Conservation (phyloP, 2,113 vertebrate species). For the Ariopsis seemanni region DNA sequence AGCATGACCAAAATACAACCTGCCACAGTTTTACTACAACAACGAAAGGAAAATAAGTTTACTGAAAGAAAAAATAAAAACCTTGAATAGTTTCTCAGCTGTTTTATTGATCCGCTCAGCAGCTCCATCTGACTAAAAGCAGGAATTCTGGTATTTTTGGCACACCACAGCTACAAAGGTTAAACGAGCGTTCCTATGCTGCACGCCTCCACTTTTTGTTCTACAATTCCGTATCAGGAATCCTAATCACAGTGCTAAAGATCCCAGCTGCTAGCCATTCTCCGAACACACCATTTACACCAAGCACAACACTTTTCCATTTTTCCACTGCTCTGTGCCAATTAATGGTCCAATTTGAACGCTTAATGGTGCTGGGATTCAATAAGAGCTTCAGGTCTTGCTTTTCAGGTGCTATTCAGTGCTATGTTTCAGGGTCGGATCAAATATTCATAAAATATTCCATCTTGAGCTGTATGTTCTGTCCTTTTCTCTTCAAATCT, state of each 20-base stretch:
- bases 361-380: not conserved
- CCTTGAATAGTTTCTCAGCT: not conserved
- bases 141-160: not conserved
- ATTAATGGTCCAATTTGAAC: not conserved
- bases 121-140: not conserved
- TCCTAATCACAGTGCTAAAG: conserved; percentile 4
- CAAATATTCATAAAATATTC: not conserved
- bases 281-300: not conserved
- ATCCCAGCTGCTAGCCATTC: not conserved
- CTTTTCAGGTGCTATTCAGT: not conserved
- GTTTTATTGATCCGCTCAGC: not conserved
- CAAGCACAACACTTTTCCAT: not conserved
- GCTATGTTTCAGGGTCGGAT: not conserved
- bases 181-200: not conserved
- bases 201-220: not conserved
- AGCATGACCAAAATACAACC: not conserved
- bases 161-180: not conserved
- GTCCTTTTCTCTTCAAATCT: not conserved
- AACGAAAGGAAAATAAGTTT: not conserved
- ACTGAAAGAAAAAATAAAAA: not conserved
- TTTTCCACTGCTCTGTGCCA: not conserved
- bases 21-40: not conserved
- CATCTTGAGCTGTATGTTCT: not conserved
- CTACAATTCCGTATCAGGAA: conserved; percentile 11
- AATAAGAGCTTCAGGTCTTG: not conserved